Conservation (phyloP, 2,888 invertebrate species). For the Parnassius orleans region DNA sequence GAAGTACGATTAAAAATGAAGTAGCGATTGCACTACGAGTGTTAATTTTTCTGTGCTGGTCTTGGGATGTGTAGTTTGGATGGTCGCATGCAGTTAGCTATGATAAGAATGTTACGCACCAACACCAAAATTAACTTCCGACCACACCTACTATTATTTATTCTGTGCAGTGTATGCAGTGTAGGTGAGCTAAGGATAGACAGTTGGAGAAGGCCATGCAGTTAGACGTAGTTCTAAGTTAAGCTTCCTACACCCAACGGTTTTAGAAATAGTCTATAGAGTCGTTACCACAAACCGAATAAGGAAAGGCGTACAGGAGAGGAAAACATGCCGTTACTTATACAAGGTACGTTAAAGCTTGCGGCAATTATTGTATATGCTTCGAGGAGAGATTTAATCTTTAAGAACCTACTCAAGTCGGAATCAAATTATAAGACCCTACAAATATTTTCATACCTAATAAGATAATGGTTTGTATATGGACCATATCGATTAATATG, state of each 20-base stretch:
- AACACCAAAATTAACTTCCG: conserved; percentile 40
- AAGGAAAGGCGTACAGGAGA: conserved; percentile 55
- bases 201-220: conserved; percentile 52
- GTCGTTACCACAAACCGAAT: conserved; percentile 47
- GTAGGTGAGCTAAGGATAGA: conserved; percentile 45
- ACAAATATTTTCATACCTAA: not conserved
- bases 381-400: conserved; percentile 10
- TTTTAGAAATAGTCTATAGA: conserved; percentile 5
- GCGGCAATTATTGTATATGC: conserved; percentile 38
- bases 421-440: not conserved
- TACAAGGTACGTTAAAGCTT: conserved; percentile 24
- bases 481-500: conserved; percentile 5
- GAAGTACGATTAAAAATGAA: not conserved
- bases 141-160: conserved; percentile 3
- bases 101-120: conserved; percentile 48
- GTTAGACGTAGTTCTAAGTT: conserved; percentile 47
- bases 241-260: conserved; percentile 41
- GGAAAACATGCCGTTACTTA: conserved; percentile 62
- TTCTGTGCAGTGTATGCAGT: conserved; percentile 25
- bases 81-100: conserved; percentile 62
- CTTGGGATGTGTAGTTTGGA: conserved; percentile 51
- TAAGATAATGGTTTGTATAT: not conserved
- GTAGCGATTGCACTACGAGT: not conserved
- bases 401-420: not conserved
- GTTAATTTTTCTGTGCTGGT: conserved; percentile 42